Base-by-base conservation (phyloP, 2,113 vertebrate species). In the Vanacampus margaritifer region DNA sequence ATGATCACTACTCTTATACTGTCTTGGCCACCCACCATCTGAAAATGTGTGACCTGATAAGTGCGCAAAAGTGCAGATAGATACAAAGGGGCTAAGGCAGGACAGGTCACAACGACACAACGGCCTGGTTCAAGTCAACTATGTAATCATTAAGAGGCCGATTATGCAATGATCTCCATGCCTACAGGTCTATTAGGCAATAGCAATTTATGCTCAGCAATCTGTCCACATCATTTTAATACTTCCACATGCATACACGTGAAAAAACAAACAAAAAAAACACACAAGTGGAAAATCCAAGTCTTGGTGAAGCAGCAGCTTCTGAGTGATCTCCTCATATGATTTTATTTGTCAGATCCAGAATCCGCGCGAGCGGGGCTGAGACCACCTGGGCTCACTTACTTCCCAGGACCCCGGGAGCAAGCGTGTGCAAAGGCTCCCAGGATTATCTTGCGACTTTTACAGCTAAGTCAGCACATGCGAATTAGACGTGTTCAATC, bases 341-440 rank as follows among this genome's bases (percentile, higher is more conserved):
- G 78, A 70, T 84, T 88, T 81, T 75, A 81, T 77, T 77, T 79
- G 78, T 86, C 81, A 83, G 80, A 79, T 60, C 64, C 72, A 56
- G 73, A 65, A 71, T 67, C 74, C 73, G 21, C 72, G 66, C 41
- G 3, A 63, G 50, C 23, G 62, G 65, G 48, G 32, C 68, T 28
- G 46, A 79, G 86, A 87, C 86, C 89, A 90, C 89, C 87, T 91
- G 89, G 82, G 80, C 75, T 87, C 76, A 87, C 87, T 89, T 89
- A 90, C 16, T 53, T 70, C 69, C 71, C 71, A 76, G 84, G 76
- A 81, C 79, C 80, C 76, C 79, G 72, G 77, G 74, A 81, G 79
- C 68, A 73, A 79, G 80, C 65, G 81, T 75, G 79, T 71, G 76
- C 79, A 75, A 76, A 74, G 79, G 84, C 70, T 77, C 75, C 58